Evolutionary conservation across 2,888 invertebrate species (phyloP).

Genomic region (Drosophila barbarae): DNA sequence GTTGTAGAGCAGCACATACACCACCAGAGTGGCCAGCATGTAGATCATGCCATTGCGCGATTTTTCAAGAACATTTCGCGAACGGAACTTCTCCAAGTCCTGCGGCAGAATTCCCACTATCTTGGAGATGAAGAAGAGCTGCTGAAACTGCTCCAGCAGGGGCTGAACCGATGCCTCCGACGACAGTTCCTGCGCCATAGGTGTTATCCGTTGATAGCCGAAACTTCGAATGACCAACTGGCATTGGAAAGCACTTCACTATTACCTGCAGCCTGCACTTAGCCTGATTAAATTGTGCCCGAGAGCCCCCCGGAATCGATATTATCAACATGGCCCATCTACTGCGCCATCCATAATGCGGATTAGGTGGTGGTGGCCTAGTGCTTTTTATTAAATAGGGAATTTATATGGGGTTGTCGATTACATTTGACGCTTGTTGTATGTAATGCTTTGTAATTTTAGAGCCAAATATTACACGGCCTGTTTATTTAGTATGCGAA

Average conservation of each 20-base stretch:
- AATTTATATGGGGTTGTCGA: constrained; percentile 15
- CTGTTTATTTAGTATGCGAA: constrained; percentile 9
- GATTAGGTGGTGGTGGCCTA: constrained; percentile 13
- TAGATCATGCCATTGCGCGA: constrained; percentile 73
- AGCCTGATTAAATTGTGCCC: constrained; percentile 61
- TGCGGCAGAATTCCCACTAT: constrained; percentile 77
- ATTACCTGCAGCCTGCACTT: constrained; percentile 47
- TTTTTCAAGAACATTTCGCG: constrained; percentile 65
- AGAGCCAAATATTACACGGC: constrained; percentile 44
- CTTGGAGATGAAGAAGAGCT: constrained; percentile 76
- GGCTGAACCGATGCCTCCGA: constrained; percentile 56
- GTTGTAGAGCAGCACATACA: constrained; percentile 72
- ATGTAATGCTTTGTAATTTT: constrained; percentile 33
- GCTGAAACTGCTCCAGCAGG: constrained; percentile 70
- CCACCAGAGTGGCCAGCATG: constrained; percentile 60
- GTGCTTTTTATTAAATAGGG: constrained; percentile 28
- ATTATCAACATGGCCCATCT: constrained; percentile 35
- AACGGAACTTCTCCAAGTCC: constrained; percentile 67
- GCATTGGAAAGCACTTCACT: not conserved
- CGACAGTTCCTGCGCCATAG: constrained; percentile 55
- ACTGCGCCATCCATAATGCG: constrained; percentile 9
- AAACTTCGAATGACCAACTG: constrained; percentile 30
- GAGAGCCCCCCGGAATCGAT: constrained; percentile 21
- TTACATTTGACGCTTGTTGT: constrained; percentile 10
- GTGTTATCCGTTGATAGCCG: constrained; percentile 20